Evolutionary conservation across 2,113 vertebrate species (phyloP), one percentile per base, ranked within the genome.

Genomic region (Calidris pugnax): DNA sequence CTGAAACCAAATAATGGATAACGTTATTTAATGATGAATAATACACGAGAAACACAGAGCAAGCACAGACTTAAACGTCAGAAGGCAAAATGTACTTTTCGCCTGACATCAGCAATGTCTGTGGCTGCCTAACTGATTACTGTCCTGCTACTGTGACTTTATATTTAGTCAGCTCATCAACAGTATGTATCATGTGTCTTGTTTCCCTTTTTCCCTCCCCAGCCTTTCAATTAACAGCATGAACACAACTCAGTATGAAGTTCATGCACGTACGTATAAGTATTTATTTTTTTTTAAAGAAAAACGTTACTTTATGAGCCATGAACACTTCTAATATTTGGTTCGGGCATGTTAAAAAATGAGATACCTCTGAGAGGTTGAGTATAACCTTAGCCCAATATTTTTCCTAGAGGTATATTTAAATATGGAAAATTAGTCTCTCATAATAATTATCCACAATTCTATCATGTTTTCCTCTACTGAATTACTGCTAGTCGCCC

Each of bases 101-200:
- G 4, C 64, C 79, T 86, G 79, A 90, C 92, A 90, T 86, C 92
- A 96, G 93, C 96, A 84, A 48, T 23, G 60, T 72, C 79, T 81
- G 55, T 10, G 74, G 57, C 76, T 45, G 66, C 72, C 71, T 50
- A 20, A 19, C 2, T 50, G 72, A 77, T 85, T 71, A 50, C 73
- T 75, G 81, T 67, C 63, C 72, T 87, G 59, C 47, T 88, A 24
- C 62, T 37, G 51, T 66, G 79, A 90, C 60, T 79, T 85, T 85
- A 68, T 37, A 85, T 72, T 93, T 62, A 68, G 89, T 66, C 77
- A 93, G 82, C 64, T 66, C 41, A 56, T 55, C 82, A 90, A 53
- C 56, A 74, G 11, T 6, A 63, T 0, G 0, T 51, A 83, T 71
- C 87, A 41, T 63, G 56, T 88, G 73, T 63, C 83, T 39, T 3